phyloP scores from a whole-genome alignment of 2,797 vertebrate species.

The Saxicola maurus region DNA sequence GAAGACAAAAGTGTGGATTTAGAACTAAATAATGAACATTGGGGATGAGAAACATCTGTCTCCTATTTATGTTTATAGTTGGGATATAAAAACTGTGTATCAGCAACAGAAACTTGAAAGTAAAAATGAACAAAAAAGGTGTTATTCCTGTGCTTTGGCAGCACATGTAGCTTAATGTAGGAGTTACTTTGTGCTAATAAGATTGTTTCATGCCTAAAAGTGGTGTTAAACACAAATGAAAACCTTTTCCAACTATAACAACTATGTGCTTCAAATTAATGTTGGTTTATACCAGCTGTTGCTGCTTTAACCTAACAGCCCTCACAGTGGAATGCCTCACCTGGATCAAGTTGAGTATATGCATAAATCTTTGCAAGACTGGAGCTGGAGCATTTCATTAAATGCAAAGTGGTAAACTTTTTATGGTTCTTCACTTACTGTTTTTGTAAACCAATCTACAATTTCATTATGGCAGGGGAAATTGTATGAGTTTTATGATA shows the following conservation, averaged over 20 bases:
- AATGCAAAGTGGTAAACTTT: neutral
- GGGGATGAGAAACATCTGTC: neutral
- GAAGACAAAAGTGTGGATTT: neutral
- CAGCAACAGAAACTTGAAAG: neutral
- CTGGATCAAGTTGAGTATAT: neutral
- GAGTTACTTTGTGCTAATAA: neutral
- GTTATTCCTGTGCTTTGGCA: neutral
- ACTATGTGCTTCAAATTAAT: neutral
- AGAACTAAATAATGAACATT: neutral
- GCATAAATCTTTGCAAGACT: neutral
- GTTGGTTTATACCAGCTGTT: neutral
- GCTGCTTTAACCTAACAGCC: neutral
- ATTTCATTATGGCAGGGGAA: neutral
- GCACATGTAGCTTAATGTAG: neutral
- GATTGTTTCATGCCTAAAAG: neutral
- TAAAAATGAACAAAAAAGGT: neutral
- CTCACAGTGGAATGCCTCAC: neutral
- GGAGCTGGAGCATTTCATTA: neutral
- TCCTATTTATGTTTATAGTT: neutral
- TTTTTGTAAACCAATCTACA: conserved; percentile 16
- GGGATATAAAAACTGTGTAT: neutral
- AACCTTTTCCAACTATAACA: neutral
- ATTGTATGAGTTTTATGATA: neutral
- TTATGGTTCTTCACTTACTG: neutral
- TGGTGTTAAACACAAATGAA: neutral